Percentiles rank a stretch among this genome's conserved stretches.
Conservation (phyloP, 2,888 invertebrate species). For the Phasia obesa region DNA sequence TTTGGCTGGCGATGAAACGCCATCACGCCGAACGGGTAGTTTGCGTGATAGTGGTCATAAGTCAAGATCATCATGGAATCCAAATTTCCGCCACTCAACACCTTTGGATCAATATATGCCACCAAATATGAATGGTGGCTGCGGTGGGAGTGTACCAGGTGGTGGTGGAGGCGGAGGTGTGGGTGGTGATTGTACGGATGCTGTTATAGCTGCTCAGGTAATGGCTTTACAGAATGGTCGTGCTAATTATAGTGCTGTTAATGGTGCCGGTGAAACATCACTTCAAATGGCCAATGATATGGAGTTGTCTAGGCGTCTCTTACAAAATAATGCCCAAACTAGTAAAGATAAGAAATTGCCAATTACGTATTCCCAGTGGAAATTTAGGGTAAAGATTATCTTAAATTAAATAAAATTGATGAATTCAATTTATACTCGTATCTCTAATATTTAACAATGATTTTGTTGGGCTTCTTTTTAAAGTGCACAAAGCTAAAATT, state of each 20-base stretch:
- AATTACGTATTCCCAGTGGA: conserved; percentile 85
- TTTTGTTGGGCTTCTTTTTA: conserved; percentile 29
- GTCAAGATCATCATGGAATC: conserved; percentile 73
- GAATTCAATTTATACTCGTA: conserved; percentile 16
- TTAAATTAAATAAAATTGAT: conserved; percentile 30
- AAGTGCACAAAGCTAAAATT: background rate
- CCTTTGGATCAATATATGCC: conserved; percentile 80
- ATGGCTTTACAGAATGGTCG: conserved; percentile 77
- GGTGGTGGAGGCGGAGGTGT: conserved; percentile 70
- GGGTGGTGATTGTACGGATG: conserved; percentile 75
- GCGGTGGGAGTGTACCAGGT: conserved; percentile 59
- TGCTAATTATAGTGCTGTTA: conserved; percentile 64
- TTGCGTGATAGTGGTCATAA: conserved; percentile 74
- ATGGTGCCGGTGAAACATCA: conserved; percentile 68
- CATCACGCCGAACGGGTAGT: conserved; percentile 75
- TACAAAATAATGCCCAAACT: conserved; percentile 81
- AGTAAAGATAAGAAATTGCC: conserved; percentile 83
- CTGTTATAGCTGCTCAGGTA: conserved; percentile 77
- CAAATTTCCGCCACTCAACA: conserved; percentile 78
- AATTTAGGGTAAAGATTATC: conserved; percentile 84
- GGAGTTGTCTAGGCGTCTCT: conserved; percentile 84
- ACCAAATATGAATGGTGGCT: conserved; percentile 64
- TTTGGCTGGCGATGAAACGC: conserved; percentile 80
- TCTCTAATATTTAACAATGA: conserved; percentile 12
- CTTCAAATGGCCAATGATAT: conserved; percentile 76